These are phyloP conservation scores for Calyptommatus sinebrachiatus DNA, from an alignment of 2,113 vertebrate genomes.

Conservation along the genomic window DNA sequence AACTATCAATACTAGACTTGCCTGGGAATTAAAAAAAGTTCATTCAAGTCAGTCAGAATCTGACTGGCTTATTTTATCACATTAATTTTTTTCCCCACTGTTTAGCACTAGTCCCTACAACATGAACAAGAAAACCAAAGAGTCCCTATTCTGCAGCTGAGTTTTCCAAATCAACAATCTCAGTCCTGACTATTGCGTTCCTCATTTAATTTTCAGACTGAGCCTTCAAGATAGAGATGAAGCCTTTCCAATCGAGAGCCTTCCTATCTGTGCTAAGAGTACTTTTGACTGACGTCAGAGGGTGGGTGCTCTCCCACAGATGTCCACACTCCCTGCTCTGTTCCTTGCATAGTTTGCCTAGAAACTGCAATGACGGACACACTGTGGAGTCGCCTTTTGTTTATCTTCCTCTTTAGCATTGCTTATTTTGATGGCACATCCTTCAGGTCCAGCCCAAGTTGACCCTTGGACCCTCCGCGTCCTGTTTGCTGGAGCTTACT, in stretches of 20 bases:
- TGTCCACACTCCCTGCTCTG: slow-evolving; percentile 18
- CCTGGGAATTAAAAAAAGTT: neutral
- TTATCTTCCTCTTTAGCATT: slow-evolving; percentile 75
- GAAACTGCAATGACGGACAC: slow-evolving; percentile 27
- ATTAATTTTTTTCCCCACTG: neutral
- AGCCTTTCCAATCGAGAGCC: slow-evolving; percentile 1
- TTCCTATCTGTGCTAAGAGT: slow-evolving; percentile 41
- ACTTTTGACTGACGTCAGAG: slow-evolving; percentile 66
- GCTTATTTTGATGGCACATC: slow-evolving; percentile 82
- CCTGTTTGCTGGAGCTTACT: slow-evolving; percentile 73
- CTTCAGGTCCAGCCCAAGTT: slow-evolving; percentile 66
- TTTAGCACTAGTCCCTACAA: neutral
- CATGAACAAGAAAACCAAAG: neutral
- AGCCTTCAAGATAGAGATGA: neutral
- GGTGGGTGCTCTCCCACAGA: slow-evolving; percentile 32
- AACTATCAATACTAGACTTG: neutral
- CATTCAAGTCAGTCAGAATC: neutral
- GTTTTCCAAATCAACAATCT: neutral
- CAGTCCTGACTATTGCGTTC: neutral
- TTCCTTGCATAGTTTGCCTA: slow-evolving; percentile 36
- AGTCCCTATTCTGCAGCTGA: neutral
- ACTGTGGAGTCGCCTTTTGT: slow-evolving; percentile 68
- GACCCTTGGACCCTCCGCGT: slow-evolving; percentile 71
- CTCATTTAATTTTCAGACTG: neutral
- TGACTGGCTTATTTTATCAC: neutral